These are phyloP conservation scores for Chrysaora quinquecirrha DNA, from an alignment of 30 jellyfish, hydroid and myxozoan genomes.

Conservation along the genomic window DNA sequence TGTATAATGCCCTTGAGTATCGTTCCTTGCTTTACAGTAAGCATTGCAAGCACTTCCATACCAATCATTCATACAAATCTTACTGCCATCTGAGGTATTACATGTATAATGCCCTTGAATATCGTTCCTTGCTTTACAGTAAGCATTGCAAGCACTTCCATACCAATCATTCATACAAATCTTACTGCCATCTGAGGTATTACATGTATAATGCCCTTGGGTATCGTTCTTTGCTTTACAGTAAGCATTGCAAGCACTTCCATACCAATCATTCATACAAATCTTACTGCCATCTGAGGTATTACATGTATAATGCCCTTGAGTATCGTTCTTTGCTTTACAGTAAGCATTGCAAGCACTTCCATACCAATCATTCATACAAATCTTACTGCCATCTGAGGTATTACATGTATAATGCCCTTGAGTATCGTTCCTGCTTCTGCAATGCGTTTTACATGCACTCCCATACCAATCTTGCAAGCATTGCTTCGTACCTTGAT, in stretches of 20 bases:
- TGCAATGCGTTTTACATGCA: conserved; percentile 43
- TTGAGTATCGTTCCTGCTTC: not conserved
- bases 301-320: conserved; percentile 64
- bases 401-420: conserved; percentile 65
- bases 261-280: conserved; percentile 66
- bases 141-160: conserved; percentile 33
- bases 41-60: conserved; percentile 34
- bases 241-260: conserved; percentile 24
- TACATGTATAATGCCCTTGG: conserved; percentile 6
- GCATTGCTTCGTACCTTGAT: not conserved
- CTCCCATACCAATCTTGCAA: conserved; percentile 50
- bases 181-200: not conserved
- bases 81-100: conserved; percentile 21
- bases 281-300: conserved; percentile 24
- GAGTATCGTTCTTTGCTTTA: conserved; percentile 7
- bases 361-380: conserved; percentile 46
- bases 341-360: conserved; percentile 21
- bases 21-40: too few relatives aligned
- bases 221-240: conserved; percentile 51
- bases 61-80: conserved; percentile 43
- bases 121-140: conserved; percentile 53
- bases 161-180: conserved; percentile 13
- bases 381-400: conserved; percentile 30
- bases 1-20: too few relatives aligned
- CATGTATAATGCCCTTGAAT: conserved; percentile 38